Conservation (phyloP, 2,797 vertebrate genomes). For the Platyrinchus mystaceus region DNA sequence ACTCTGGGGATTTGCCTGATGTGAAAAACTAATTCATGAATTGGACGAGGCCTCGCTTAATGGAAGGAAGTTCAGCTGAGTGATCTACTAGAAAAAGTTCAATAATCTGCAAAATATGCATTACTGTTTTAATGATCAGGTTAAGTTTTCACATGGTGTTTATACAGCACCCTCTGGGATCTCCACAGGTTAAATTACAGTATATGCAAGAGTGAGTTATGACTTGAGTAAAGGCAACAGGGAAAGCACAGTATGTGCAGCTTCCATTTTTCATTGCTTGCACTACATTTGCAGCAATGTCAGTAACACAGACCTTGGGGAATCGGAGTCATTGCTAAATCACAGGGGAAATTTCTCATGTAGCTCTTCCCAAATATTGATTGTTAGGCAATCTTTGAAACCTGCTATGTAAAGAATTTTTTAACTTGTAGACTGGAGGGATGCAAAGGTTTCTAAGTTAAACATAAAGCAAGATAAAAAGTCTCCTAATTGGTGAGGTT, state of each 20-base stretch:
- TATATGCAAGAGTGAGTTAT: slow-evolving; percentile 70
- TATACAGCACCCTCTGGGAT: slow-evolving; percentile 58
- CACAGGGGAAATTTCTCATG: slow-evolving; percentile 64
- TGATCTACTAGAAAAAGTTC: not conserved
- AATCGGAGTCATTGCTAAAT: slow-evolving; percentile 45
- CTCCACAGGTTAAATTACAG: slow-evolving; percentile 66
- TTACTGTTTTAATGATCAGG: slow-evolving; percentile 20
- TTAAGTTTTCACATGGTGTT: slow-evolving; percentile 42
- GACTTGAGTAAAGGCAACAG: slow-evolving; percentile 47
- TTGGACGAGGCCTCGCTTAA: not conserved
- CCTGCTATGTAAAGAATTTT: slow-evolving; percentile 55
- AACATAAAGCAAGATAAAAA: slow-evolving; percentile 38
- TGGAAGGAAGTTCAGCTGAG: not conserved
- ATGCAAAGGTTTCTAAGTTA: slow-evolving; percentile 43
- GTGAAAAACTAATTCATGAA: not conserved
- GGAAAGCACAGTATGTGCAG: slow-evolving; percentile 29
- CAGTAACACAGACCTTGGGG: slow-evolving; percentile 51
- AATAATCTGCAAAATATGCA: slow-evolving; percentile 35
- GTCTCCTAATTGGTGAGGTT: slow-evolving; percentile 46
- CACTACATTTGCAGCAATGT: slow-evolving; percentile 55
- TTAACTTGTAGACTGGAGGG: slow-evolving; percentile 44
- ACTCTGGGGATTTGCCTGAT: not conserved
- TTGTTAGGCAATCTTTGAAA: slow-evolving; percentile 63
- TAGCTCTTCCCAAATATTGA: slow-evolving; percentile 67
- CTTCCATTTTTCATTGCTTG: slow-evolving; percentile 66